These are phyloP conservation scores for Drosophila teissieri DNA, from an alignment of 1,140 invertebrate species.

Conservation along the genomic window DNA sequence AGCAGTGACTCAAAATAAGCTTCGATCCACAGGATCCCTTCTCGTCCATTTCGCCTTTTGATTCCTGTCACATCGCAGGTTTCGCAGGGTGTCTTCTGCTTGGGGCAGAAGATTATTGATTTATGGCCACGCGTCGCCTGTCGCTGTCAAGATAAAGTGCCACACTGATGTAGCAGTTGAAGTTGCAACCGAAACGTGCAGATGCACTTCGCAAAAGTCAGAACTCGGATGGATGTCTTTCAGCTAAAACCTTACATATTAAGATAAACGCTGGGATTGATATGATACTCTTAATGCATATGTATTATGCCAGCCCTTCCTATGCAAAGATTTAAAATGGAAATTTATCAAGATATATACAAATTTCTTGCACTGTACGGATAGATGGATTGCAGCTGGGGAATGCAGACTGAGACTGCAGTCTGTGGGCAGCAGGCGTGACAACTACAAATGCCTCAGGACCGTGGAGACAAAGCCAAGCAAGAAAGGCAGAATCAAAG, in stretches of 20 bases:
- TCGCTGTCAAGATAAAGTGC: slow-evolving; percentile 64
- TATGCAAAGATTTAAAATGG: no score
- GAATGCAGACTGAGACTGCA: slow-evolving; percentile 25
- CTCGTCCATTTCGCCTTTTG: slow-evolving; percentile 7
- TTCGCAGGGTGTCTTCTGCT: slow-evolving; percentile 35
- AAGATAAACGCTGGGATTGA: background rate
- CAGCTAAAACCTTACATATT: no score
- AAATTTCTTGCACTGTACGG: background rate
- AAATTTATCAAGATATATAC: background rate
- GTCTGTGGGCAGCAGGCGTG: slow-evolving; percentile 50
- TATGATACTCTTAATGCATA: background rate
- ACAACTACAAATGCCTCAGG: slow-evolving; percentile 45
- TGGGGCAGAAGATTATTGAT: slow-evolving; percentile 65
- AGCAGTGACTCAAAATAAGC: slow-evolving; percentile 28
- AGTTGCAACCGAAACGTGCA: slow-evolving; percentile 36
- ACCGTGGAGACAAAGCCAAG: slow-evolving; percentile 2
- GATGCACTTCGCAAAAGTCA: slow-evolving; percentile 7
- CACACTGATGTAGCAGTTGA: slow-evolving; percentile 22
- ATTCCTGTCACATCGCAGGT: slow-evolving; percentile 48
- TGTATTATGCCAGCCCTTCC: background rate
- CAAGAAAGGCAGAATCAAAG: slow-evolving; percentile 42
- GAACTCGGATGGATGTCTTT: background rate
- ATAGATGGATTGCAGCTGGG: slow-evolving; percentile 1
- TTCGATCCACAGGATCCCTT: slow-evolving; percentile 12
- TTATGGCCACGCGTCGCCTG: slow-evolving; percentile 68